phyloP scores from a whole-genome alignment of 2,113 vertebrate genomes.

The Mystacornis crossleyi region DNA sequence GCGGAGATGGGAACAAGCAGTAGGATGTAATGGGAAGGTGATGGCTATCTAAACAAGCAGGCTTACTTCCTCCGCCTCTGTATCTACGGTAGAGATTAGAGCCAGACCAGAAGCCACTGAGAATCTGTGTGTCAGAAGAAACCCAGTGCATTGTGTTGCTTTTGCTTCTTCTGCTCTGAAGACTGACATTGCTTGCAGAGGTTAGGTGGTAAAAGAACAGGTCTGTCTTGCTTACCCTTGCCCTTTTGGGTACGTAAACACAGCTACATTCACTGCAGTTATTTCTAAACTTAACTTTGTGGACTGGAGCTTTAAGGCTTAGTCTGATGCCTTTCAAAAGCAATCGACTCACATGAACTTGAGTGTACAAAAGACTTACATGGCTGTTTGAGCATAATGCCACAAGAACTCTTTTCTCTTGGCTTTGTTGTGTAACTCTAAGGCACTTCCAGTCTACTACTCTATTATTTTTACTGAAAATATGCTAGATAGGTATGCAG shows the following conservation, averaged over 20 bases:
- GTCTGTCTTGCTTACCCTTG: background rate
- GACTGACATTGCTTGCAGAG: background rate
- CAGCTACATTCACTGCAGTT: background rate
- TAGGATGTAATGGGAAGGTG: background rate
- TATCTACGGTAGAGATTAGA: background rate
- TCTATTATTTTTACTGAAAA: background rate
- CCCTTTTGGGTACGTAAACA: background rate
- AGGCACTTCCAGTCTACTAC: background rate
- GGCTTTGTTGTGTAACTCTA: background rate
- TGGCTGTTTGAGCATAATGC: background rate
- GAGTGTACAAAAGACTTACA: background rate
- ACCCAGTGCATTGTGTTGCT: background rate
- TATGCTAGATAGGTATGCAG: accelerated
- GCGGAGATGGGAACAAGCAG: background rate
- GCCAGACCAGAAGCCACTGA: background rate
- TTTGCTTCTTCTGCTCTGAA: background rate
- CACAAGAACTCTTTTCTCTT: background rate
- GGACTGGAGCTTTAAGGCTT: background rate
- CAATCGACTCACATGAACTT: background rate
- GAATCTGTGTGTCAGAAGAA: background rate
- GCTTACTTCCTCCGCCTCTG: background rate
- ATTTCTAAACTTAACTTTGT: background rate
- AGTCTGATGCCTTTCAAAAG: background rate
- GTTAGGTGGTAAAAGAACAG: background rate
- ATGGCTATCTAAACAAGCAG: background rate